Percentiles rank a stretch among this genome's conserved stretches.
These are phyloP conservation scores for Bergia sp. DNA, from an alignment of 92 coral and sea anemone genomes.

Conservation along the genomic window DNA sequence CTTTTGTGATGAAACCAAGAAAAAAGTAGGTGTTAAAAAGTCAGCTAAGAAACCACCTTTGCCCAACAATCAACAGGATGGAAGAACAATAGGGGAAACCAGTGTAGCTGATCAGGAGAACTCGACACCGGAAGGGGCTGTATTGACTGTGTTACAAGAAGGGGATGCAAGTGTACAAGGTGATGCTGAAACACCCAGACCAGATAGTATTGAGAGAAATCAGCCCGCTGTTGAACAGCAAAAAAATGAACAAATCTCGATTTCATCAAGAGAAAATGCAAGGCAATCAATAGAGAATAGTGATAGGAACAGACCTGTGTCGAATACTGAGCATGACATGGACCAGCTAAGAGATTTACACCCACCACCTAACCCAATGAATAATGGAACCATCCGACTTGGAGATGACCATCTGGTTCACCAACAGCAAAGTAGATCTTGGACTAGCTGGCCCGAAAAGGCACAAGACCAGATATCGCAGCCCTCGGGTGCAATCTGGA, in stretches of 20 bases:
- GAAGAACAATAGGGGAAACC: constrained; percentile 25
- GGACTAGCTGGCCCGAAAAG: constrained; percentile 58
- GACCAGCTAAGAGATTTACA: constrained; percentile 38
- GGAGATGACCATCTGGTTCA: constrained; percentile 48
- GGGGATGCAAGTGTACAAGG: constrained; percentile 28
- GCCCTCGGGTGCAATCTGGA: constrained; percentile 47
- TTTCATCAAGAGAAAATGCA: background rate
- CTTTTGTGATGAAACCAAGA: constrained; percentile 77
- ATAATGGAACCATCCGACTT: constrained; percentile 29
- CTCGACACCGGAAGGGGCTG: constrained; percentile 22
- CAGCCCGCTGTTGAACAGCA: constrained; percentile 4
- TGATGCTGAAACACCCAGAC: background rate
- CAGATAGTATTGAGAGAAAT: constrained; percentile 6
- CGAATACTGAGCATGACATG: constrained; percentile 20
- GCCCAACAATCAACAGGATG: constrained; percentile 26
- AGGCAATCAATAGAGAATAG: constrained; percentile 22
- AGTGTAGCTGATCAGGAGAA: constrained; percentile 32
- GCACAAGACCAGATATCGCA: constrained; percentile 28
- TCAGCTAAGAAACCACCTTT: constrained; percentile 40
- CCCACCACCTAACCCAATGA: constrained; percentile 46
- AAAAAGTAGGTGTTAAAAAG: constrained; percentile 67
- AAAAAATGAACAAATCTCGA: background rate
- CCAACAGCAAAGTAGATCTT: constrained; percentile 43
- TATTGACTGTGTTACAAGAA: constrained; percentile 40
- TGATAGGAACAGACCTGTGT: background rate